Base-by-base conservation (phyloP, 2,888 invertebrate genomes). In the Bombylius discolor region DNA sequence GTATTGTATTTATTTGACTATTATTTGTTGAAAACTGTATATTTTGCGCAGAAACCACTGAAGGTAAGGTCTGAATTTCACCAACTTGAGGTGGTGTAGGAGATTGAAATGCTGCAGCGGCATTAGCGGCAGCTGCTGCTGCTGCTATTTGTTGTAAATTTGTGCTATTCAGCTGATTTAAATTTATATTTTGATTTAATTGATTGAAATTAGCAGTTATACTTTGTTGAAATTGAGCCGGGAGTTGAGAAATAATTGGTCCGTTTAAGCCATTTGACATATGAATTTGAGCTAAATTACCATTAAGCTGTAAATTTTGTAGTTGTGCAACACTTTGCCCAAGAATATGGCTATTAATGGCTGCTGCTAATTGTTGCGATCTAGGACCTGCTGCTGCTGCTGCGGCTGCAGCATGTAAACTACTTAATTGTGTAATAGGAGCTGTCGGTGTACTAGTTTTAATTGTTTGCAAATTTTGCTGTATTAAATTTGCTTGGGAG, bases 401-500 rank as follows among this genome's bases (percentile, higher is more conserved):
- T 23, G 23, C 13, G 65, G 64, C 67, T 14, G 64, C 64, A 32
- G 72, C 70, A 62, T 74, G 73, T 47, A 74, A 59, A 3, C 72
- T 70, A 57, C 68, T 70, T 14, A 74, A 58, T 59, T 72, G 73
- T 9, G 73, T 72, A 56, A 67, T 67, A 47, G 67, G 66, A 33
- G 63, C 58, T 11, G 59, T 59, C 51, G 67, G 65, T 9, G 61
- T 58, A 54, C 66, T 66, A 2, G 71, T 65, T 62, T 74, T 74
- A 47, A 74, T 74, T 33, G 68, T 71, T 61, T 74, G 73, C 58
- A 73, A 67, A 55, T 70, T 72, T 63, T 73, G 74, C 56, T 75
- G 75, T 54, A 75, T 74, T 51, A 75, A 66, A 64, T 75, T 74
- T 34, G 73, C 74, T 65, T 74, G 74, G 50, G 74, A 75, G 44